Evolutionary conservation across 2,113 vertebrate species (phyloP), one percentile per base, ranked within the genome.

Genomic region (Macheiramphus alcinus): DNA sequence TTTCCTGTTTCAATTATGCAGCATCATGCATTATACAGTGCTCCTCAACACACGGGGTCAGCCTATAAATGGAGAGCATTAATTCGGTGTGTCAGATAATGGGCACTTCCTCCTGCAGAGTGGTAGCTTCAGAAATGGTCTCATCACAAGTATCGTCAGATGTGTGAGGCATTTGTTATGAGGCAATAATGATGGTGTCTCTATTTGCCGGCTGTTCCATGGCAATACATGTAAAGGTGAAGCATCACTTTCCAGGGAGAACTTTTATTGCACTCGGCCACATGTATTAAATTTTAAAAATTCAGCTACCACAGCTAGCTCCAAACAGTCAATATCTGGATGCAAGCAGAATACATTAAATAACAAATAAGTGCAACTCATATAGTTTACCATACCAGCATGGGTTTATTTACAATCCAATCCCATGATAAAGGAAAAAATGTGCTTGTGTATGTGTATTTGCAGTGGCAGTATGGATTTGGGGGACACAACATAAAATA

Each of bases 11-110:
- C 62, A 92, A 31, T 93, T 95, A 93, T 81, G 90, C 88, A 93
- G 63, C 40, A 81, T 93, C 86, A 91, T 95, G 88, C 91, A 94
- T 94, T 95, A 94, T 95, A 93, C 76, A 97, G n/a, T 29, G 34
- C 31, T 93, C 59, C 42, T 67, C 43, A 36, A 67, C 36, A 52
- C 59, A 48, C 10, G 22, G 47, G 83, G 86, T 96, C 94, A 96
- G 80, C 56, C 75, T 88, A 17, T 84, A 93, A 92, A 79, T 65
- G 92, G 40, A 72, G 66, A 93, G 68, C 88, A 95, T 95, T 93
- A 95, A 96, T 95, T 91, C 0, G 0, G 34, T 16, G 43, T 86
- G 88, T 67, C 86, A 89, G 55, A 20, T 75, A 92, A 91, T 56
- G 61, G 90, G 38, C 76, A 48, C 25, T 86, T 71, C 52, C 68